These are phyloP conservation scores for Percina caprodes DNA, from an alignment of 2,113 vertebrate species.

Conservation along the genomic window DNA sequence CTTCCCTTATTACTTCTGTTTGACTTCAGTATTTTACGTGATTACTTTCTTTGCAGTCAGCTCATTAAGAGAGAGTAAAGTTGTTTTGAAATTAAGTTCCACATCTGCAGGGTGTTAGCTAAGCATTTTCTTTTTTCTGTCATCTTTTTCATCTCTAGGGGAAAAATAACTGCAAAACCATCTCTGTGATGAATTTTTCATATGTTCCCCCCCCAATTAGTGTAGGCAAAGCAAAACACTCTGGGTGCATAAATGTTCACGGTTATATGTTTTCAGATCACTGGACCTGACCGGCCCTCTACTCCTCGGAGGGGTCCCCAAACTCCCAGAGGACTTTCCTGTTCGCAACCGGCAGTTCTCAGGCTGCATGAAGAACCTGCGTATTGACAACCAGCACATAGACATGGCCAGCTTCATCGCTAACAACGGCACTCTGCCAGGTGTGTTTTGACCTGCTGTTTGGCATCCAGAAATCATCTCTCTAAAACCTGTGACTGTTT, in stretches of 20 bases:
- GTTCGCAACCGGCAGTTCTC: constrained; percentile 90
- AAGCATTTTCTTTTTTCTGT: constrained; percentile 36
- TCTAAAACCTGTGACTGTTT: constrained; percentile 1
- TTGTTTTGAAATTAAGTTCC: constrained; percentile 56
- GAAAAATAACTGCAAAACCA: constrained; percentile 30
- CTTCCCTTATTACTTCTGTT: constrained; percentile 9
- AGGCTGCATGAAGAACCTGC: constrained; percentile 93
- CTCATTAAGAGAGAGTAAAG: constrained; percentile 50
- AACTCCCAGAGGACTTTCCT: constrained; percentile 93
- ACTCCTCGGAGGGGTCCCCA: constrained; percentile 92
- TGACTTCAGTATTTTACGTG: constrained; percentile 37
- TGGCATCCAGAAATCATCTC: background rate
- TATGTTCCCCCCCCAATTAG: background rate
- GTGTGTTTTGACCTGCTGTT: constrained; percentile 70
- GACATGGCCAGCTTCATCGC: constrained; percentile 96
- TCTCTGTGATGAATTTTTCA: constrained; percentile 68
- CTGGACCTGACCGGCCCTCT: constrained; percentile 94
- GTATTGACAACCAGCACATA: constrained; percentile 88
- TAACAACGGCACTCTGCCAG: constrained; percentile 94
- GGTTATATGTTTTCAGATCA: constrained; percentile 82
- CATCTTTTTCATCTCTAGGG: constrained; percentile 41
- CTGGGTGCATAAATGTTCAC: background rate
- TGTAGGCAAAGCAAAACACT: constrained; percentile 7
- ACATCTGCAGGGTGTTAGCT: constrained; percentile 47
- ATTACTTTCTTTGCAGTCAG: constrained; percentile 22